Base-by-base conservation (phyloP, 2,113 vertebrate species). In the Taurulus bubalis region DNA sequence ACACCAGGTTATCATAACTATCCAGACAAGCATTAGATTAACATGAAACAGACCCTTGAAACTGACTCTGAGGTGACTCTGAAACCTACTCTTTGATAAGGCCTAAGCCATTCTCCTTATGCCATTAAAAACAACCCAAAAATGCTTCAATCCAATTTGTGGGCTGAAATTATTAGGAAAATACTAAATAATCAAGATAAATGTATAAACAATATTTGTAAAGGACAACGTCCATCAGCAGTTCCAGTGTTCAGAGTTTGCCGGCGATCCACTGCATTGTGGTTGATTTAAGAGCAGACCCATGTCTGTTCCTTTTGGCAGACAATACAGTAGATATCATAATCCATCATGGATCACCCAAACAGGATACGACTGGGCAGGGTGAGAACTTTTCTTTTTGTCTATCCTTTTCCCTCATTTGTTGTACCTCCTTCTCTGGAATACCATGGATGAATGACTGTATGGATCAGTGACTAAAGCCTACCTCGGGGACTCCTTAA, bases 401-500 rank as follows among this genome's bases (percentile, higher is more conserved):
- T 73, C 65, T 16, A 8, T 83, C 42, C 40, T 24, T 66, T 78
- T 75, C 20, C 79, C 60, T 70, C 34, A 58, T 75, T 87, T 79
- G 71, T 58, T 82, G 64, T 28, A n/a, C 65, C 58, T 84, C 55
- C 32, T 80, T 24, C 28, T 71, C 40, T 73, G 45, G 66, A 81
- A 67, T 24, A 79, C 56, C 80, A 59, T 14, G 56, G 66, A 75
- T 77, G 73, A 79, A 77, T 75, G 83, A 84, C 47, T 68, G 53
- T 18, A 68, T 14, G 76, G 75, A 87, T 87, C 60, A 67, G 58
- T 74, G 82, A 67, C 68, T 88, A 77, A 84, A 83, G 62, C 62
- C 72, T 51, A 77, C 88, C 69, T 1, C 28, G 24, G 91, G 92
- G 91, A 93, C 88, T 77, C 47, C 28, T 78, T 90, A 90, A 91